phyloP scores from a whole-genome alignment of 2,113 vertebrate genomes.

The Campylomormyrus numenius region DNA sequence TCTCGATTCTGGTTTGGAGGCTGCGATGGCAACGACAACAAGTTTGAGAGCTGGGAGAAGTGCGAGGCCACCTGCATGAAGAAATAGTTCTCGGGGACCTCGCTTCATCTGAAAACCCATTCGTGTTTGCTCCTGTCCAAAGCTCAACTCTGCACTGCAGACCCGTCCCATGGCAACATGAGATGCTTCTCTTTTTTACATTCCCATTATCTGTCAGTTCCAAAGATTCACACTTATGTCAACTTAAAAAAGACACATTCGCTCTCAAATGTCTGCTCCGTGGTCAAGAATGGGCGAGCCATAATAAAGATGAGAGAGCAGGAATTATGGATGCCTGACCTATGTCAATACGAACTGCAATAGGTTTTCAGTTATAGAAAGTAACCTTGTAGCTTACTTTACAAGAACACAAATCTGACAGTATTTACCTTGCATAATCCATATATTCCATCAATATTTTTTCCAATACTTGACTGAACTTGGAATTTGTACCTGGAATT shows the following conservation, averaged over 20 bases:
- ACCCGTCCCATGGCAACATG: not conserved
- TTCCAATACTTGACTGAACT: not conserved
- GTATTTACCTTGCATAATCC: not conserved
- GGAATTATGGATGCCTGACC: not conserved
- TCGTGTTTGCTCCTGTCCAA: not conserved
- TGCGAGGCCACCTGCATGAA: conserved; percentile 57
- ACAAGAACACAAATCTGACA: not conserved
- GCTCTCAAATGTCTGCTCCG: not conserved
- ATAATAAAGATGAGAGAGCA: not conserved
- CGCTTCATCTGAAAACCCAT: not conserved
- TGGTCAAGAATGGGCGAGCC: not conserved
- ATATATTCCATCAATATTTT: not conserved
- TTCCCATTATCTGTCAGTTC: not conserved
- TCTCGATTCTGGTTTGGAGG: conserved; percentile 72
- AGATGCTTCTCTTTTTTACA: not conserved
- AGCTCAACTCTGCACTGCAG: not conserved
- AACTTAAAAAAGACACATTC: not conserved
- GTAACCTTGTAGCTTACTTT: not conserved
- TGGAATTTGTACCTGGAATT: not conserved
- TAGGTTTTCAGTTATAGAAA: not conserved
- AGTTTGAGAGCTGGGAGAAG: conserved; percentile 60
- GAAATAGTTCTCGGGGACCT: not conserved
- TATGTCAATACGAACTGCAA: not conserved
- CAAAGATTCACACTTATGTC: not conserved
- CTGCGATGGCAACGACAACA: conserved; percentile 70